Evolutionary conservation across 2,113 vertebrate species (phyloP).

Genomic region (Spermophilus dauricus): DNA sequence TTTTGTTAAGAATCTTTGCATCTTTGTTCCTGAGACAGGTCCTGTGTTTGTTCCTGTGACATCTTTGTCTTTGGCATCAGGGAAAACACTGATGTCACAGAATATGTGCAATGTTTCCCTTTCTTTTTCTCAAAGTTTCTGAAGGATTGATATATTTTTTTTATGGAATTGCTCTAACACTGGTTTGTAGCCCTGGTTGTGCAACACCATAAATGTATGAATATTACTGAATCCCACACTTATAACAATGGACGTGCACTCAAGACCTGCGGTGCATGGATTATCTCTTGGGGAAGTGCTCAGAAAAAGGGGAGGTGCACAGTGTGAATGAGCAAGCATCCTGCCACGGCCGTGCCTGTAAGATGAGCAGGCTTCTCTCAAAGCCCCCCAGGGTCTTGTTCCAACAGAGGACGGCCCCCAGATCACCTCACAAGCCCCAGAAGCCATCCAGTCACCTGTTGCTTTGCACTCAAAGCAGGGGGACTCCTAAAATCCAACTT

Average conservation of each 20-base stretch:
- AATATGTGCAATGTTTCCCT: neutral
- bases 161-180: neutral
- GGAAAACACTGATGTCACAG: neutral
- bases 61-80: neutral
- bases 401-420: neutral
- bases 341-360: no score
- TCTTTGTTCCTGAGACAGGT: neutral
- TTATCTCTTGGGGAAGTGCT: no score
- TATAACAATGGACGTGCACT: neutral
- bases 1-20: neutral
- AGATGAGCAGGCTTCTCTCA: neutral
- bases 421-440: neutral
- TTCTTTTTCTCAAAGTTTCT: neutral
- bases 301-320: no score
- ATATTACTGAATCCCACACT: neutral
- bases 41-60: neutral
- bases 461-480: neutral
- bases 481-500: neutral
- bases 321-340: no score
- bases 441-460: neutral
- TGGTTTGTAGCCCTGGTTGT: neutral
- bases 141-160: neutral
- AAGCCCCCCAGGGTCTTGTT: fast-evolving
- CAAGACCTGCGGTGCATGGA: neutral
- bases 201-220: neutral